Evolutionary conservation across 2,888 invertebrate genomes (phyloP).

Genomic region (Latrodectus hesperus): DNA sequence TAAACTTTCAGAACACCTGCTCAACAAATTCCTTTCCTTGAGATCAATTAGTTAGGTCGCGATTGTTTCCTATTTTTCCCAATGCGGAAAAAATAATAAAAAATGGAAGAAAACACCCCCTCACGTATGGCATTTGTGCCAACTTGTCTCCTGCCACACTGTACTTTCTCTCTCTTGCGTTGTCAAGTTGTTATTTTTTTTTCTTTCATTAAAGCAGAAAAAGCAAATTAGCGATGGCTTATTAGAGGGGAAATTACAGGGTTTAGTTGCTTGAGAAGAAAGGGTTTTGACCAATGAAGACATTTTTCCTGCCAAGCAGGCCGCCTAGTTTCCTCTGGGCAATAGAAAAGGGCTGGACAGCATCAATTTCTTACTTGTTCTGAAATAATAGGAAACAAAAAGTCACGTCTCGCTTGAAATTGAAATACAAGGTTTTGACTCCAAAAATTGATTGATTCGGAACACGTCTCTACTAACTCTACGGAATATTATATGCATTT

Average conservation of each 20-base stretch:
- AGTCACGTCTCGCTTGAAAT: background rate
- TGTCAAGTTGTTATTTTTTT: background rate
- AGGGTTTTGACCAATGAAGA: slow-evolving; percentile 3
- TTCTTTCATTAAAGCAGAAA: background rate
- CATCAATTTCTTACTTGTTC: slow-evolving; percentile 15
- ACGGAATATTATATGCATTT: too few species aligned
- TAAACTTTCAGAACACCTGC: too few species aligned
- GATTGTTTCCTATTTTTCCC: background rate
- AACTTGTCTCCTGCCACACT: background rate
- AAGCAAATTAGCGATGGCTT: slow-evolving; percentile 44
- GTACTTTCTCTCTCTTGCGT: background rate
- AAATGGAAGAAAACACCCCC: background rate
- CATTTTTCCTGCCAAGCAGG: background rate
- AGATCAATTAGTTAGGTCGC: background rate
- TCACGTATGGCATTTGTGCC: background rate
- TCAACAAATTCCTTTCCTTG: background rate
- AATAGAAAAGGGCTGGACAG: slow-evolving; percentile 19
- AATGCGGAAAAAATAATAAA: background rate
- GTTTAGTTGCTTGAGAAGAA: slow-evolving; percentile 8
- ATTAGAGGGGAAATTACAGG: slow-evolving; percentile 51
- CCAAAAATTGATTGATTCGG: too few species aligned
- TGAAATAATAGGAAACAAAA: background rate
- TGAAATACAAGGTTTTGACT: too few species aligned
- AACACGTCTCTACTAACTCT: too few species aligned
- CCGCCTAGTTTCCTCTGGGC: background rate